phyloP scores from a whole-genome alignment of 2,797 vertebrate species.

The Paramormyrops hopkinsi region DNA sequence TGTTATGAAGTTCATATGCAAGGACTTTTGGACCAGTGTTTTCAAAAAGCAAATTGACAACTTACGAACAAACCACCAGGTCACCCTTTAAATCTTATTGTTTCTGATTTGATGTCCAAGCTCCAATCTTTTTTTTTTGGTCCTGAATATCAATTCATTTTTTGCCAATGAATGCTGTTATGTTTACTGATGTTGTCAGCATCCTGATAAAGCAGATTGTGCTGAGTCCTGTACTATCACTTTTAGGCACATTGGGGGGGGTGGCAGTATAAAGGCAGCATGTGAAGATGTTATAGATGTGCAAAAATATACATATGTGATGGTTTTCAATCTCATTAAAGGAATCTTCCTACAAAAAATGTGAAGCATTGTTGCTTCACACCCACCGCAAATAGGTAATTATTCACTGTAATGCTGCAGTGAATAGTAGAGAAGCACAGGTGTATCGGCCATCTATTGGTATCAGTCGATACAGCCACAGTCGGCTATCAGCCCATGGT shows the following conservation, averaged over 20 bases:
- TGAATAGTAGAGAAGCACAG: background rate
- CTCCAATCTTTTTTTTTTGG: background rate
- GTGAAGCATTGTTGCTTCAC: background rate
- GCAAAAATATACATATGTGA: background rate
- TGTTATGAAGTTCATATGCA: constrained; percentile 95
- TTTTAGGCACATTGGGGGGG: background rate
- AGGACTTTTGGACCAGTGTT: constrained; percentile 92
- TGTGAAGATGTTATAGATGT: background rate
- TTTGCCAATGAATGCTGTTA: background rate
- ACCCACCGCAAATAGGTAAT: background rate
- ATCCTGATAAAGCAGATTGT: background rate
- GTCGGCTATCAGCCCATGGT: background rate
- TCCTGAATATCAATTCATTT: background rate
- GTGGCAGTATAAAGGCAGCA: background rate
- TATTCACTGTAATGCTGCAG: background rate
- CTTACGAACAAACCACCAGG: constrained; percentile 90
- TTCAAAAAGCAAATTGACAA: constrained; percentile 97
- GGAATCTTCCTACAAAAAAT: background rate
- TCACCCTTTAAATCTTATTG: constrained; percentile 35
- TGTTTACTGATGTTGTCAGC: background rate
- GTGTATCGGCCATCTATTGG: background rate
- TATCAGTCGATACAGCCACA: background rate
- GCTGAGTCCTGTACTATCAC: background rate
- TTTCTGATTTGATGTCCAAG: background rate
- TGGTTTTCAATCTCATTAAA: background rate